Conservation (phyloP, 2,797 vertebrate species). For the Holocentrus rufus region DNA sequence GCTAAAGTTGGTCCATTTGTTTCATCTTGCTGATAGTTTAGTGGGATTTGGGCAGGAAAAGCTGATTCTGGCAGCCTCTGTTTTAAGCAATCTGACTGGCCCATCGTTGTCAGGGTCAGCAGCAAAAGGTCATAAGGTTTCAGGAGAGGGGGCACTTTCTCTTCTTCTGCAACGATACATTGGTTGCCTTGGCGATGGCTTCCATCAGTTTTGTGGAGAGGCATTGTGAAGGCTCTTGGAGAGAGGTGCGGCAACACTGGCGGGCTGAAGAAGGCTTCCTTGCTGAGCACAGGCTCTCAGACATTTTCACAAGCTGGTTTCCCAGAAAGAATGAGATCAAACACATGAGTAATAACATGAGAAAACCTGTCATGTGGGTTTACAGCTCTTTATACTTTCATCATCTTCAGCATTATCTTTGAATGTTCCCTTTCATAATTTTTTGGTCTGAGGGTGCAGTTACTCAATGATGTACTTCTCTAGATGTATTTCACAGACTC, state of each 20-base stretch:
- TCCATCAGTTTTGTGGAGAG: conserved; percentile 65
- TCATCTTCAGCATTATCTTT: not conserved
- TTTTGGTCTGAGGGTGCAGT: not conserved
- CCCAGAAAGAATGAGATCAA: conserved; percentile 12
- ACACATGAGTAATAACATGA: conserved; percentile 6
- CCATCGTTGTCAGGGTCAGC: conserved; percentile 11
- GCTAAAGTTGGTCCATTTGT: conserved; percentile 33
- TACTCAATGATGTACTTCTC: not conserved
- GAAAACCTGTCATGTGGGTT: not conserved
- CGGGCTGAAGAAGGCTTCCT: conserved; percentile 13
- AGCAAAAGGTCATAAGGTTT: conserved; percentile 14
- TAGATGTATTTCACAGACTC: not conserved
- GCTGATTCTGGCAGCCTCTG: conserved; percentile 15
- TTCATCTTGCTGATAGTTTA: conserved; percentile 7
- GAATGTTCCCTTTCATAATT: not conserved
- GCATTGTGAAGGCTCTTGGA: conserved; percentile 53
- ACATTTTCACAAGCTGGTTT: conserved; percentile 64
- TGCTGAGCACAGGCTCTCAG: conserved; percentile 53
- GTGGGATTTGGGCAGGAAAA: conserved; percentile 10
- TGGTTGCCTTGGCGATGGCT: conserved; percentile 64
- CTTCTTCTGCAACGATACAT: conserved; percentile 37
- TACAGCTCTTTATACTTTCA: conserved; percentile 5
- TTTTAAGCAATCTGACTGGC: conserved; percentile 3
- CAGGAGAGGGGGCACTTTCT: conserved; percentile 75
- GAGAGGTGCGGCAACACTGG: conserved; percentile 67